Percentiles rank a stretch among this genome's conserved stretches.
These are phyloP conservation scores for Clarias platycephalus DNA, from an alignment of 2,797 vertebrate species.

Conservation along the genomic window DNA sequence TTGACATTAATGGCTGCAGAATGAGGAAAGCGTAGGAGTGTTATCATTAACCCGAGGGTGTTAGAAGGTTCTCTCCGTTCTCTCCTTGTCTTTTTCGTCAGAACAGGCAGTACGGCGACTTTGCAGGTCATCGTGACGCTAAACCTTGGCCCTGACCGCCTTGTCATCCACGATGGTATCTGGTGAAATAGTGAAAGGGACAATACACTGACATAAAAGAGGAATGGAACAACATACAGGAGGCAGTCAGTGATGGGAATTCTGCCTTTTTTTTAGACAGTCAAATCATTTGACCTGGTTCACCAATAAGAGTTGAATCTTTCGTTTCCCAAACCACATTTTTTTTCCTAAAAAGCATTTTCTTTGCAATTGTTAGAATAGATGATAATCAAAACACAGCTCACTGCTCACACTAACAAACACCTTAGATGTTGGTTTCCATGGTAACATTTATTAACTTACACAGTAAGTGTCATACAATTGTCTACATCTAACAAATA, in stretches of 20 bases:
- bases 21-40: neutral
- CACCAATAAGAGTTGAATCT: neutral
- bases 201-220: no score
- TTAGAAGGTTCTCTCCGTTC: constrained; percentile 38
- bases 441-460: neutral
- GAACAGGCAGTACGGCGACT: constrained; percentile 32
- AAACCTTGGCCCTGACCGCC: neutral
- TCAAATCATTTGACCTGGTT: neutral
- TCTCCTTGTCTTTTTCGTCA: neutral
- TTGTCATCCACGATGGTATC: neutral
- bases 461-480: neutral
- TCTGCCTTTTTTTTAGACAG: neutral
- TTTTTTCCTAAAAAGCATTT: neutral
- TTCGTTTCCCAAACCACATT: neutral
- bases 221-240: neutral
- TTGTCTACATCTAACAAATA: no score
- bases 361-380: neutral
- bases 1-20: neutral
- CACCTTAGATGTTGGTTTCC: neutral
- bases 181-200: no score
- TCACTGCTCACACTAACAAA: neutral
- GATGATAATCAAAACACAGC: neutral
- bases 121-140: neutral
- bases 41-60: neutral
- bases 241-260: neutral